phyloP scores from a whole-genome alignment of 2,888 invertebrate species.

The Holacanthella duospinosa region DNA sequence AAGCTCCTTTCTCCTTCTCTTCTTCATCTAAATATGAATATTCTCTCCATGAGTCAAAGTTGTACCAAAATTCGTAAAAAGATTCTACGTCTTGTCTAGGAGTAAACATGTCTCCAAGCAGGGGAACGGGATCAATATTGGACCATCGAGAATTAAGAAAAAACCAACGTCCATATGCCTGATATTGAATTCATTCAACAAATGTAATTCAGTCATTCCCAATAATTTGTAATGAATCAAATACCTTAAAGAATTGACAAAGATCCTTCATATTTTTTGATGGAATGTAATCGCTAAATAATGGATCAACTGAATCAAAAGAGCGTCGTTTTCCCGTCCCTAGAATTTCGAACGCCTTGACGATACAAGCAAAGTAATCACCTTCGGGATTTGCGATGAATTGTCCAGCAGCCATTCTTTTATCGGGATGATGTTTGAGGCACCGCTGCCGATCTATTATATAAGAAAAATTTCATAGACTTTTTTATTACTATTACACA shows the following conservation, averaged over 20 bases:
- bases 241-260: constrained; percentile 34
- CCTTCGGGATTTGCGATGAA: constrained; percentile 72
- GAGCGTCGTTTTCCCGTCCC: constrained; percentile 74
- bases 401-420: constrained; percentile 81
- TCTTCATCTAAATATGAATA: constrained; percentile 98
- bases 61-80: constrained; percentile 97
- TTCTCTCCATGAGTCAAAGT: constrained; percentile 98
- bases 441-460: constrained; percentile 70
- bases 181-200: neutral
- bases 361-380: constrained; percentile 98
- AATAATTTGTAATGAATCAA: neutral
- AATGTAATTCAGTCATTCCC: neutral
- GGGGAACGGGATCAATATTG: constrained; percentile 71
- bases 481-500: neutral
- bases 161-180: constrained; percentile 49
- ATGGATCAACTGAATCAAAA: constrained; percentile 93
- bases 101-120: constrained; percentile 64
- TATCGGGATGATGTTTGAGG: constrained; percentile 94
- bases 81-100: constrained; percentile 73
- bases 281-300: constrained; percentile 81
- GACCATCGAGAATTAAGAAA: constrained; percentile 82
- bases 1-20: constrained; percentile 94
- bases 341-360: constrained; percentile 86
- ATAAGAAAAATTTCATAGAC: neutral
- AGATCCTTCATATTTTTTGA: constrained; percentile 54